These are phyloP conservation scores for Cantharis rufa DNA, from an alignment of 2,888 invertebrate genomes.

Conservation along the genomic window DNA sequence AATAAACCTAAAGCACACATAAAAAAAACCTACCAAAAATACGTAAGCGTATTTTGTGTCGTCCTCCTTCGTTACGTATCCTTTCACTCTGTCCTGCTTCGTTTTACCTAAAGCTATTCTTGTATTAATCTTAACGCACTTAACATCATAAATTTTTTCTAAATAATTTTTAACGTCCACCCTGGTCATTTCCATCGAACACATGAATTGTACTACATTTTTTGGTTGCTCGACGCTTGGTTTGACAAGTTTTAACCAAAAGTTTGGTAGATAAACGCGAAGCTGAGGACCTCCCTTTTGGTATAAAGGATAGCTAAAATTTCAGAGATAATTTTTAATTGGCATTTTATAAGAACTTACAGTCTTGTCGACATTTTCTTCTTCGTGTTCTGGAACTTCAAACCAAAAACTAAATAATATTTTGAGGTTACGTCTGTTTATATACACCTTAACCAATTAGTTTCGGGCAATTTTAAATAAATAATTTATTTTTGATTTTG, in stretches of 20 bases:
- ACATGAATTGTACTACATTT: slow-evolving; percentile 85
- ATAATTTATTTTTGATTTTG: too few species aligned
- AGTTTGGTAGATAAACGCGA: slow-evolving; percentile 91
- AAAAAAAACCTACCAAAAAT: slow-evolving; percentile 63
- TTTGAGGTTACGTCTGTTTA: background rate
- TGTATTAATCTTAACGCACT: slow-evolving; percentile 77
- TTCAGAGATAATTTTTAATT: background rate
- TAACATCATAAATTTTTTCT: slow-evolving; percentile 91
- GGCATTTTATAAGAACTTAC: background rate
- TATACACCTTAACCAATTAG: background rate
- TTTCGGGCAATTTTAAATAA: background rate
- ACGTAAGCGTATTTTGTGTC: slow-evolving; percentile 82
- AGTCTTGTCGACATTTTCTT: slow-evolving; percentile 14
- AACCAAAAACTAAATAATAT: background rate
- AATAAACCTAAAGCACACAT: background rate
- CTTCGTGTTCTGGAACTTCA: background rate
- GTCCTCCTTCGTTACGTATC: slow-evolving; percentile 78
- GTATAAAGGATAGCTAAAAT: slow-evolving; percentile 83
- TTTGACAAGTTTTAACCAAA: slow-evolving; percentile 92
- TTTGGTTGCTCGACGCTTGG: slow-evolving; percentile 69
- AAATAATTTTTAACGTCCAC: slow-evolving; percentile 90
- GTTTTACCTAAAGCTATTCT: slow-evolving; percentile 73
- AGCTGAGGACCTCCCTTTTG: slow-evolving; percentile 93
- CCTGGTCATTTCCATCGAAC: slow-evolving; percentile 93
- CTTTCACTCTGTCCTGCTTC: slow-evolving; percentile 62